Percentiles rank a stretch among this genome's conserved stretches.
Evolutionary conservation across 2,888 invertebrate genomes (phyloP).

Genomic region (Chaitophorus viminalis): DNA sequence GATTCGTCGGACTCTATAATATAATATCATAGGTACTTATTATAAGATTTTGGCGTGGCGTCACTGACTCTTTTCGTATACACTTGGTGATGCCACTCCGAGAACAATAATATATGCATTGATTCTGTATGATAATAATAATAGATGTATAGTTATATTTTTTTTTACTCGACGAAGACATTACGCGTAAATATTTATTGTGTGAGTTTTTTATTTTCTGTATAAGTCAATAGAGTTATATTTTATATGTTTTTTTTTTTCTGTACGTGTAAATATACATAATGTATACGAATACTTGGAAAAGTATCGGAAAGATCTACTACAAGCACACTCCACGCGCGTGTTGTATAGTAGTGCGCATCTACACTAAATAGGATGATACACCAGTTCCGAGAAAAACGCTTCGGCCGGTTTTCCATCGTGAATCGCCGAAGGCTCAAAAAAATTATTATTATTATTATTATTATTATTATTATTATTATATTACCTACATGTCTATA

Average conservation of each 20-base stretch:
- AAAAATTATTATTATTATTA: not conserved
- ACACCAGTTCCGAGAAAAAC: no score
- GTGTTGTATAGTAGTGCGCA: not conserved
- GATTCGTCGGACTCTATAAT: not conserved
- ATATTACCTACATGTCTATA: no score
- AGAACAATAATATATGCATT: not conserved
- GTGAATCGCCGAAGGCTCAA: not conserved
- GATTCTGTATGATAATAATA: no score
- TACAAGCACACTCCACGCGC: no score
- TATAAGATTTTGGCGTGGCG: conserved; percentile 7
- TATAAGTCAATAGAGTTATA: not conserved
- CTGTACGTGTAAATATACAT: not conserved
- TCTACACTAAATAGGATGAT: not conserved
- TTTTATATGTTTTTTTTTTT: not conserved
- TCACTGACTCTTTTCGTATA: conserved; percentile 3
- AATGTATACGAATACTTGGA: not conserved
- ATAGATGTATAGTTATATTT: not conserved
- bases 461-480: no score
- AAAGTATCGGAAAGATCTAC: conserved; percentile 12
- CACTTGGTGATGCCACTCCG: conserved; percentile 51
- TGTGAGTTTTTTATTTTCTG: not conserved
- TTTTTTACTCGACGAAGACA: not conserved
- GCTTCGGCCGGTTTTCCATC: not conserved
- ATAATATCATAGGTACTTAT: no score
- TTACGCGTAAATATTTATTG: not conserved